Evolutionary conservation across 2,797 vertebrate genomes (phyloP).

Genomic region (Gallinago nigripennis): DNA sequence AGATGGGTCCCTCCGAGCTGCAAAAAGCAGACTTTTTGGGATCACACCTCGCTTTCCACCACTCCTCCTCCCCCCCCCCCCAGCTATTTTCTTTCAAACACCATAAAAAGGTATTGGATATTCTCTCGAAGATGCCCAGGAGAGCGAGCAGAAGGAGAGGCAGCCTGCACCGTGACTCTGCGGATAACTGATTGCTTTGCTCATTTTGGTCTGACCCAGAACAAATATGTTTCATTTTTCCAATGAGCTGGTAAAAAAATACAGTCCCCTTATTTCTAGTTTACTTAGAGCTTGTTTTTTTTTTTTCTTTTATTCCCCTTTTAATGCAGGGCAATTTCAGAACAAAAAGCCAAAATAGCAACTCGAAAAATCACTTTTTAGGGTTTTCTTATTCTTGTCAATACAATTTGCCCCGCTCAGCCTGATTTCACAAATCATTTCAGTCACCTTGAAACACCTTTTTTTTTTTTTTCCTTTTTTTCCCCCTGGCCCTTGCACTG

Average conservation of each 20-base stretch:
- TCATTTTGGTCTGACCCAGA: conserved; percentile 62
- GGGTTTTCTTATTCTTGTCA: conserved; percentile 44
- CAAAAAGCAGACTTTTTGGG: conserved; percentile 8
- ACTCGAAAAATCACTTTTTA: conserved; percentile 50
- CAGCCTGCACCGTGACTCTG: conserved; percentile 19
- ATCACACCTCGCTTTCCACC: conserved; percentile 32
- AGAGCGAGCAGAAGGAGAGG: conserved; percentile 29
- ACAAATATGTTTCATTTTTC: conserved; percentile 69
- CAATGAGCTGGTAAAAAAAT: conserved; percentile 61
- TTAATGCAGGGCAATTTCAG: conserved; percentile 46
- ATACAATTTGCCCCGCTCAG: conserved; percentile 20
- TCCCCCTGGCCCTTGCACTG: background rate
- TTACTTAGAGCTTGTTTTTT: conserved; percentile 4
- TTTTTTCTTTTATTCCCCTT: background rate
- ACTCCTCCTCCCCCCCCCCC: background rate
- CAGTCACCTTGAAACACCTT: conserved; percentile 4
- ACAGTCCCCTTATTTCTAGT: conserved; percentile 49
- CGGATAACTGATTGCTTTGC: conserved; percentile 63
- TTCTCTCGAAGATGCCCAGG: conserved; percentile 48
- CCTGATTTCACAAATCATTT: conserved; percentile 24
- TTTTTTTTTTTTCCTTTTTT: background rate
- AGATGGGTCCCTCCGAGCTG: conserved; percentile 4
- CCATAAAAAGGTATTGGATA: conserved; percentile 51
- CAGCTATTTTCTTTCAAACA: conserved; percentile 28
- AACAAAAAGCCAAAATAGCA: conserved; percentile 45